Percentiles rank a stretch among this genome's conserved stretches.
phyloP scores from a whole-genome alignment of 2,888 invertebrate species.

The Hymenopus coronatus region DNA sequence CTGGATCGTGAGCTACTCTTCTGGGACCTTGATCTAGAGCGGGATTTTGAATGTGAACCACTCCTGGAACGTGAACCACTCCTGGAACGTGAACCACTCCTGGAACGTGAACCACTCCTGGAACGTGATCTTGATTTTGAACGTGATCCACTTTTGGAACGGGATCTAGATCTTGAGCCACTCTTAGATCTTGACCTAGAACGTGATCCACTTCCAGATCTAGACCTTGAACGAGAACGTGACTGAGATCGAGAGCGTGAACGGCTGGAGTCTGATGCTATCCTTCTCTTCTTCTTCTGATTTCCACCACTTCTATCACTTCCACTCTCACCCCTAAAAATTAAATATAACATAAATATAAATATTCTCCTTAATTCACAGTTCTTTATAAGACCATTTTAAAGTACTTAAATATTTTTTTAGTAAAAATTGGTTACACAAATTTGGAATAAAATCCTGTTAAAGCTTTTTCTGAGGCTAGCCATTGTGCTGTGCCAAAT shows the following conservation, averaged over 20 bases:
- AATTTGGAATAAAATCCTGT: too few species aligned
- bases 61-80: slow-evolving; percentile 39
- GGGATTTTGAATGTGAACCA: slow-evolving; percentile 38
- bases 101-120: slow-evolving; percentile 37
- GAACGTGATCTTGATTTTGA: slow-evolving; percentile 37
- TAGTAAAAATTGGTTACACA: too few species aligned
- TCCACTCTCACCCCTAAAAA: slow-evolving; percentile 37
- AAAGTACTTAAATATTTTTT: too few species aligned
- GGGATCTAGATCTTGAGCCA: slow-evolving; percentile 38
- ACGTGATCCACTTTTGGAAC: slow-evolving; percentile 36
- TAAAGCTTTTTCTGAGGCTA: too few species aligned
- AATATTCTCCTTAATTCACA: too few species aligned
- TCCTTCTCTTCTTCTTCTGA: slow-evolving; percentile 29
- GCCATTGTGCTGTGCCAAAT: too few species aligned
- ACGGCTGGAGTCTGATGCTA: slow-evolving; percentile 33
- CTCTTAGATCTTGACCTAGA: slow-evolving; percentile 37
- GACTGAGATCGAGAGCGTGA: slow-evolving; percentile 37
- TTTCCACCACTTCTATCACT: slow-evolving; percentile 36
- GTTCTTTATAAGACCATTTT: too few species aligned
- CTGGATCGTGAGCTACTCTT: slow-evolving; percentile 45
- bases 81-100: slow-evolving; percentile 37
- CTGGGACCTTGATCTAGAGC: slow-evolving; percentile 43
- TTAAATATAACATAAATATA: too few species aligned
- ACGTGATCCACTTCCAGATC: slow-evolving; percentile 55
- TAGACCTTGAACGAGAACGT: slow-evolving; percentile 34